Conservation (phyloP, 2,888 invertebrate genomes). For the Atethmia centrago region DNA sequence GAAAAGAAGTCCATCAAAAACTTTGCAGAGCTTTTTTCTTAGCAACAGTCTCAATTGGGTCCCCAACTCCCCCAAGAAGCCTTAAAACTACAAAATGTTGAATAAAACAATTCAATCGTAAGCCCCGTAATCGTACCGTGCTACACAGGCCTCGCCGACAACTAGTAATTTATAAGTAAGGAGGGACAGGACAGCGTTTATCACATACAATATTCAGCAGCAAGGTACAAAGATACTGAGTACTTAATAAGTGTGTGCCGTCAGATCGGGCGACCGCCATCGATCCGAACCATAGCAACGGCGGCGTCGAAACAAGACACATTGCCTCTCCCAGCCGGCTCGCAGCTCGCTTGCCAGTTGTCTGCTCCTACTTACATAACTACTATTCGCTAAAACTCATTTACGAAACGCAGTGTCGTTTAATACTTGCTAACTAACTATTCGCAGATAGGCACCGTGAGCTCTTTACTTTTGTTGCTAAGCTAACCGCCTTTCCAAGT, state of each 20-base stretch:
- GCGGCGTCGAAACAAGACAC: slow-evolving; percentile 60
- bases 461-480: slow-evolving; percentile 27
- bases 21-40: slow-evolving; percentile 25
- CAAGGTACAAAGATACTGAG: slow-evolving; percentile 57
- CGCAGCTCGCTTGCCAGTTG: slow-evolving; percentile 32
- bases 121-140: slow-evolving; percentile 24
- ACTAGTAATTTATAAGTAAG: slow-evolving; percentile 42
- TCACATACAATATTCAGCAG: slow-evolving; percentile 64
- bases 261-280: slow-evolving; percentile 61
- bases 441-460: slow-evolving; percentile 68
- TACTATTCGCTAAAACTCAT: slow-evolving; percentile 71
- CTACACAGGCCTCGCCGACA: slow-evolving; percentile 11
- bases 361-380: slow-evolving; percentile 65
- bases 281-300: slow-evolving; percentile 64
- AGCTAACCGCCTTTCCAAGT: slow-evolving; percentile 34
- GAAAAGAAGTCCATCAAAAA: slow-evolving; percentile 44
- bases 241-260: slow-evolving; percentile 62
- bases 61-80: slow-evolving; percentile 8
- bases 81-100: slow-evolving; percentile 28
- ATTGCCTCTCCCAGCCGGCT: slow-evolving; percentile 48
- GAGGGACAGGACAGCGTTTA: slow-evolving; percentile 52
- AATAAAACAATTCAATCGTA: slow-evolving; percentile 15
- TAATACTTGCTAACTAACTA: slow-evolving; percentile 71
- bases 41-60: slow-evolving; percentile 1
- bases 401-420: slow-evolving; percentile 67